Evolutionary conservation across 1,140 invertebrate genomes (phyloP).

Genomic region (Zelostemma sp.): DNA sequence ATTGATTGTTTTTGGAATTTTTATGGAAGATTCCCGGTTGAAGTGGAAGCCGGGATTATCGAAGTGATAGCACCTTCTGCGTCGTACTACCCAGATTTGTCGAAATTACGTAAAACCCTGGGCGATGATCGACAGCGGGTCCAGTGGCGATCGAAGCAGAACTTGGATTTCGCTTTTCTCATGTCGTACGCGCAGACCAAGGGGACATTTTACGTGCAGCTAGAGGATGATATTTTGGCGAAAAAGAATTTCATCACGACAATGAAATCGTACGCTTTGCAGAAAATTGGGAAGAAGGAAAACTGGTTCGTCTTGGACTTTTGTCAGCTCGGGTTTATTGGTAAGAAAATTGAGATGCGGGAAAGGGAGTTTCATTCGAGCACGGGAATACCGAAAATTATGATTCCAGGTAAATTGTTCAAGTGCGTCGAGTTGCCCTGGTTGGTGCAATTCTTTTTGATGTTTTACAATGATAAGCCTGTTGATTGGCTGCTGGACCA

Average conservation of each 20-base stretch:
- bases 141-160: slow-evolving; percentile 96
- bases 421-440: slow-evolving; percentile 89
- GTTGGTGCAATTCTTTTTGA: slow-evolving; percentile 93
- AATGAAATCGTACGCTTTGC: slow-evolving; percentile 91
- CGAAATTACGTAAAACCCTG: slow-evolving; percentile 81
- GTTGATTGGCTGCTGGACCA: slow-evolving; percentile 97
- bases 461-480: slow-evolving; percentile 96
- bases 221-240: slow-evolving; percentile 96
- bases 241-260: slow-evolving; percentile 87
- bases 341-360: slow-evolving; percentile 63
- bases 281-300: slow-evolving; percentile 80
- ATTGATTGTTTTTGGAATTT: background rate
- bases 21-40: slow-evolving; percentile 84
- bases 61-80: slow-evolving; percentile 90
- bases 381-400: no score
- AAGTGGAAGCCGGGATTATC: slow-evolving; percentile 85
- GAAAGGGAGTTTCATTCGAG: no score
- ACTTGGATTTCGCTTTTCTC: slow-evolving; percentile 94
- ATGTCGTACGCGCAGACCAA: slow-evolving; percentile 94
- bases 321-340: slow-evolving; percentile 93
- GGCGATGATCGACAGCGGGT: slow-evolving; percentile 92
- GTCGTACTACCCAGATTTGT: slow-evolving; percentile 91
- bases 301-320: slow-evolving; percentile 96
- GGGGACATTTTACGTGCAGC: slow-evolving; percentile 86
- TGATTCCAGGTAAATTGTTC: slow-evolving; percentile 92